These are phyloP conservation scores for Hydrotaea cyrtoneurina DNA, from an alignment of 2,888 invertebrate genomes.

Conservation along the genomic window DNA sequence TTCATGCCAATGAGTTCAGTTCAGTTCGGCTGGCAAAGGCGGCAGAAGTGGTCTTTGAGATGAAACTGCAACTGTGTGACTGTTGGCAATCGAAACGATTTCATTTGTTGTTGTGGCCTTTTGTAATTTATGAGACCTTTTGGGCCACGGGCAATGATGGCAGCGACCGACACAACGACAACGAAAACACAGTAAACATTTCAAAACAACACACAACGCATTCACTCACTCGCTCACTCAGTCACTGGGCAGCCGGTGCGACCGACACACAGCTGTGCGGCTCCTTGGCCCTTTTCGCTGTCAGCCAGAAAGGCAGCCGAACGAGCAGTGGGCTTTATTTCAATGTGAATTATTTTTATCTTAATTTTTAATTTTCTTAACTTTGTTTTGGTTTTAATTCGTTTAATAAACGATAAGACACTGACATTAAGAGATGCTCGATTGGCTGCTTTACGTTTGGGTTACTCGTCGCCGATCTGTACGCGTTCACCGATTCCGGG, in stretches of 20 bases:
- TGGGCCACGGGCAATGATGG: constrained; percentile 28
- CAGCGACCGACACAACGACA: neutral
- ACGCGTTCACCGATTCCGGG: neutral
- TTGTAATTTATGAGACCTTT: constrained; percentile 65
- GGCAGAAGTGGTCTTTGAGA: constrained; percentile 49
- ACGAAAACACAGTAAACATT: constrained; percentile 33
- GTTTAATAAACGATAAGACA: constrained; percentile 64
- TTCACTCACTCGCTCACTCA: constrained; percentile 14
- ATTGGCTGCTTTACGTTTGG: constrained; percentile 46
- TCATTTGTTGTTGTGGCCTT: constrained; percentile 34
- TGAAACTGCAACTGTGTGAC: constrained; percentile 77
- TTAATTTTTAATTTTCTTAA: constrained; percentile 65
- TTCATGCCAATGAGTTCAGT: neutral
- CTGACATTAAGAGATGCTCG: constrained; percentile 37
- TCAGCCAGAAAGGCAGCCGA: neutral
- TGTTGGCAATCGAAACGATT: constrained; percentile 55
- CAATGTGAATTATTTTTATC: constrained; percentile 58
- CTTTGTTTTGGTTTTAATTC: constrained; percentile 66
- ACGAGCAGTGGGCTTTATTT: constrained; percentile 44
- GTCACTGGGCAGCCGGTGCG: too few relatives aligned
- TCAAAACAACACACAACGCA: constrained; percentile 59
- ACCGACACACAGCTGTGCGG: neutral
- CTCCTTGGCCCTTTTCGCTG: constrained; percentile 1
- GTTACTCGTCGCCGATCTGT: neutral
- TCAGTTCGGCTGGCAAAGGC: constrained; percentile 6